A percentile compares a stretch with the other conserved stretches of the same genome.
phyloP scores from a whole-genome alignment of 30 jellyfish, hydroid and myxozoan species.

The Phacellophora camtschatica region DNA sequence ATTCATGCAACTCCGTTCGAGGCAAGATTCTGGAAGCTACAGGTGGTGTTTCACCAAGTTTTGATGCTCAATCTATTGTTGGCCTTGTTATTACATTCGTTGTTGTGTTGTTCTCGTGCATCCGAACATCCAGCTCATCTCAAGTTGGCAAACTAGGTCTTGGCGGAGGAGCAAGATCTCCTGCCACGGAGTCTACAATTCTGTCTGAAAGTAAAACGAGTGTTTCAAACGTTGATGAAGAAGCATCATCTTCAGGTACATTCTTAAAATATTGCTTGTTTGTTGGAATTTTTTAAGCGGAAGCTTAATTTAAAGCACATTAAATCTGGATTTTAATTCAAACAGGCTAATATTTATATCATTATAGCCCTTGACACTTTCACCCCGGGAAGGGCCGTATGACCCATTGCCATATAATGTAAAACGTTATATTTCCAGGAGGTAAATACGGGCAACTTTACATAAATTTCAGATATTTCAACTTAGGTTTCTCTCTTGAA shows the following conservation, averaged over 20 bases:
- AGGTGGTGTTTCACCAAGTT: constrained; percentile 38
- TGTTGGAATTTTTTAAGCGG: no score
- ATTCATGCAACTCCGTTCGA: constrained; percentile 72
- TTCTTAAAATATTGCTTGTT: no score
- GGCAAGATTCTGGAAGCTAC: constrained; percentile 46
- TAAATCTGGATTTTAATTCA: no score
- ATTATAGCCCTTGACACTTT: no score
- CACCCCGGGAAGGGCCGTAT: no score
- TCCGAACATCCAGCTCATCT: constrained; percentile 85
- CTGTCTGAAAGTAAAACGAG: constrained; percentile 33
- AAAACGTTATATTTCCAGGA: no score
- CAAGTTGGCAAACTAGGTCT: constrained; percentile 85
- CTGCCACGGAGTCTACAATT: constrained; percentile 53
- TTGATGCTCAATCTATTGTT: constrained; percentile 93
- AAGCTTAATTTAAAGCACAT: no score
- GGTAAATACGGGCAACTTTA: no score
- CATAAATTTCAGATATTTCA: no score
- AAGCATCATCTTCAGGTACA: neutral
- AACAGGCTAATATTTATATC: no score
- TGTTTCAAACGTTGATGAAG: constrained; percentile 1
- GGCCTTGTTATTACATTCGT: constrained; percentile 87
- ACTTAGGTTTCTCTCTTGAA: no score
- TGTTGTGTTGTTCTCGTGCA: constrained; percentile 82
- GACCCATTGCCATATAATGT: no score
- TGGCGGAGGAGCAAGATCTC: constrained; percentile 52